A percentile compares a stretch with the other conserved stretches of the same genome.
Evolutionary conservation across 2,797 vertebrate genomes (phyloP).

Genomic region (Setipinna tenuifilis): DNA sequence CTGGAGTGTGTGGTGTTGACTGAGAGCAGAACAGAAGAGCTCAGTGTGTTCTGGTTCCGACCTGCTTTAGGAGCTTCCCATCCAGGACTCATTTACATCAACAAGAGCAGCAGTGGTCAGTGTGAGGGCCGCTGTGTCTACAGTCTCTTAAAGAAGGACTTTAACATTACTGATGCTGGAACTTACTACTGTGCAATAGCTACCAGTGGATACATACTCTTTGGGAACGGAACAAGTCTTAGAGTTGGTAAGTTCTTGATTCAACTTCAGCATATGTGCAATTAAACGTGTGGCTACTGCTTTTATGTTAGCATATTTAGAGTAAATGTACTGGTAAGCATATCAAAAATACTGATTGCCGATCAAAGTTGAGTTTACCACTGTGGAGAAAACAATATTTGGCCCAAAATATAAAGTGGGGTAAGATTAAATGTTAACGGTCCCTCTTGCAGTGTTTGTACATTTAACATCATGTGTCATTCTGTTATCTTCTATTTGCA

Average conservation of each 20-base stretch:
- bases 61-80: constrained; percentile 35
- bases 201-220: constrained; percentile 38
- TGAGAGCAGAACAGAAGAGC: constrained; percentile 38
- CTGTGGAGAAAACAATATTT: no score
- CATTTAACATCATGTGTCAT: no score
- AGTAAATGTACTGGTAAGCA: no score
- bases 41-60: constrained; percentile 51
- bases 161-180: constrained; percentile 20
- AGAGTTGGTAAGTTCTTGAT: neutral
- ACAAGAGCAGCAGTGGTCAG: constrained; percentile 35
- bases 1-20: constrained; percentile 43
- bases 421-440: no score
- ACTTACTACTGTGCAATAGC: no score
- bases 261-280: no score
- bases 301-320: no score
- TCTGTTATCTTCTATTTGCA: neutral
- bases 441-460: no score
- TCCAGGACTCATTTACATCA: constrained; percentile 46
- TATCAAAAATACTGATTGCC: no score
- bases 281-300: no score
- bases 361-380: no score
- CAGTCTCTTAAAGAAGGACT: constrained; percentile 34
- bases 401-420: no score
- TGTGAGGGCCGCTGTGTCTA: constrained; percentile 39
- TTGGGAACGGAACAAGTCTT: constrained; percentile 29